Conservation (phyloP, 2,797 vertebrate genomes). For the Parauchenoglanis ngamensis region DNA sequence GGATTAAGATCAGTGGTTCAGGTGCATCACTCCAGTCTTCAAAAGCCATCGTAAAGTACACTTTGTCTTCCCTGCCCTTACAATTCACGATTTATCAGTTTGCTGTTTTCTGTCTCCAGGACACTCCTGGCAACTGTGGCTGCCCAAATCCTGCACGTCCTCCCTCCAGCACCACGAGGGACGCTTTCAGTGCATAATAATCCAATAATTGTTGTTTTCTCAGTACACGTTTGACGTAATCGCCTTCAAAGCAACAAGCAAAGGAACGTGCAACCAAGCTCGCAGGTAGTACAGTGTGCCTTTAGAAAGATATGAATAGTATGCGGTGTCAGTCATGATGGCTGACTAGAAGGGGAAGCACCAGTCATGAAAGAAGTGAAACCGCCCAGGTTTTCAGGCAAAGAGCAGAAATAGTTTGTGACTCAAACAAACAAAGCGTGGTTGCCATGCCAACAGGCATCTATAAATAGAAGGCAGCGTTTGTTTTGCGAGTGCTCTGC, state of each 20-base stretch:
- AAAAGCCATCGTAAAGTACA: not conserved
- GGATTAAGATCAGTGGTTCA: not conserved
- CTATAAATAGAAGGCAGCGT: slow-evolving; percentile 63
- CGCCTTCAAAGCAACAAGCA: slow-evolving; percentile 1
- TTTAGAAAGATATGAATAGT: slow-evolving; percentile 14
- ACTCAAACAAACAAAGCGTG: slow-evolving; percentile 62
- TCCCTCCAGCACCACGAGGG: not conserved
- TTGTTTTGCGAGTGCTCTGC: slow-evolving; percentile 60
- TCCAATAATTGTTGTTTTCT: slow-evolving; percentile 8
- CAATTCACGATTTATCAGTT: not conserved
- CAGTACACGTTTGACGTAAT: slow-evolving; percentile 25
- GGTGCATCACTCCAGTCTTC: not conserved
- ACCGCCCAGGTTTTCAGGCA: slow-evolving; percentile 48
- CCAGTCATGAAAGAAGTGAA: slow-evolving; percentile 46
- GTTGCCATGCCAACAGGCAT: slow-evolving; percentile 61
- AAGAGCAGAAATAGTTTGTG: slow-evolving; percentile 59
- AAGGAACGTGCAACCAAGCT: not conserved
- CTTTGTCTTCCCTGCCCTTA: not conserved
- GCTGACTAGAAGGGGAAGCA: slow-evolving; percentile 43
- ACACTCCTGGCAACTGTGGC: not conserved
- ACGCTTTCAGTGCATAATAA: slow-evolving; percentile 27
- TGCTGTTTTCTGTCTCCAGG: not conserved
- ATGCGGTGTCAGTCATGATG: slow-evolving; percentile 4
- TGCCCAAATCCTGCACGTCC: not conserved
- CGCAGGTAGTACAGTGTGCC: not conserved